Evolutionary conservation across 2,113 vertebrate genomes (phyloP).

Genomic region (Platycercus adscitus): DNA sequence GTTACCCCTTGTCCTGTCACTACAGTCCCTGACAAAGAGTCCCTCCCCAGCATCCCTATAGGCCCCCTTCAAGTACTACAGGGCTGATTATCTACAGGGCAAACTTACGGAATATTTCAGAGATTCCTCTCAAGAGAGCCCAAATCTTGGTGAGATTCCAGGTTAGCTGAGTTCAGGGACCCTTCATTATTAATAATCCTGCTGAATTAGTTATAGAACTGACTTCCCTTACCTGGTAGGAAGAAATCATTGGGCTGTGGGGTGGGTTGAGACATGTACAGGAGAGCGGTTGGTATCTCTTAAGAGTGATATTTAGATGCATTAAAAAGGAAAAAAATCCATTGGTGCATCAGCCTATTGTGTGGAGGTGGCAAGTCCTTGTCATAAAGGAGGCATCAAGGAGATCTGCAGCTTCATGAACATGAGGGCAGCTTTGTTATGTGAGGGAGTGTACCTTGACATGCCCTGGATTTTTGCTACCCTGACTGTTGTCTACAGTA

Average conservation of each 20-base stretch:
- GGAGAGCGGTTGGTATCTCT: not conserved
- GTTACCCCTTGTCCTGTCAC: too few species aligned
- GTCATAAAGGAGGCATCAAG: not conserved
- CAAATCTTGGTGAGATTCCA: not conserved
- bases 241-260: not conserved
- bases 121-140: fast-evolving
- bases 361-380: not conserved
- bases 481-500: not conserved
- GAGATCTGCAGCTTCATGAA: not conserved
- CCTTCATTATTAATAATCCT: not conserved
- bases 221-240: not conserved
- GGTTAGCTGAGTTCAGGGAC: not conserved
- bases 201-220: not conserved
- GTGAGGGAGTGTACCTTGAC: not conserved
- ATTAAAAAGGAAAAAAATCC: not conserved
- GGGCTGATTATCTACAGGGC: not conserved
- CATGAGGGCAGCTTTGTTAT: not conserved
- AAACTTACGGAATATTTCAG: not conserved
- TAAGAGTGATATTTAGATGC: not conserved
- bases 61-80: too few species aligned
- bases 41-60: too few species aligned
- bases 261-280: not conserved
- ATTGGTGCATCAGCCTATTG: not conserved
- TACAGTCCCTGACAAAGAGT: too few species aligned
- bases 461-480: not conserved